Evolutionary conservation across 1,140 invertebrate genomes (phyloP), one percentile per base, ranked within the genome.

Genomic region (Ceratosolen solmsi): DNA sequence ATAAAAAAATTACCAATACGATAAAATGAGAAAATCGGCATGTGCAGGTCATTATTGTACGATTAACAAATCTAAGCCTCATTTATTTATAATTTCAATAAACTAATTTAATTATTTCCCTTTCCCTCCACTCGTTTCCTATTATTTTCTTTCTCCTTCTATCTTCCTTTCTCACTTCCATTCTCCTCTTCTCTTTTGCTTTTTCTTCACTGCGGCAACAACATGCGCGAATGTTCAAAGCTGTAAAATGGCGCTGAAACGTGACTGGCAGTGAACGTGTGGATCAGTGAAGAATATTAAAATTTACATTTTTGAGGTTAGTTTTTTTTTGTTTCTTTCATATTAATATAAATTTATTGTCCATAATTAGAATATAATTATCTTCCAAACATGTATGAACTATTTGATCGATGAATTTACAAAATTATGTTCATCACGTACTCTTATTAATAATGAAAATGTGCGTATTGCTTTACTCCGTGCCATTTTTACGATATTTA

Each of bases 181-280:
- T 36, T 38, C 30, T 33, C 17, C 63, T 36, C 25, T 60, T 80
- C 3, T 63, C 54, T 63, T 9, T 60, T 15, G 58, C 79, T 63
- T 41, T 80, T 38, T 46, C 36, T 80, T 17, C 79, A 51, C 49
- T 71, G 33, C 49, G 38, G 79, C 63, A 72, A 70, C 51, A 76
- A 78, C 74, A 77, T 82, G 81, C 81, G 81, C 81, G 74, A 82
- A 82, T 68, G 81, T 82, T 82, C 70, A 78, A 82, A 82, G 77
- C 72, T 83, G 78, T 80, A 83, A 80, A 77, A 80, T 80, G 82
- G 82, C 77, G 79, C 77, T 83, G 78, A 80, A 83, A 83, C 78
- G 73, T 80, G 79, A 83, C 79, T 80, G 78, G 81, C 75, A 82
- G 75, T 82, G 81, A 82, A 71, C 63, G 75, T 78, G 68, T 33